phyloP scores from a whole-genome alignment of 2,797 vertebrate species.

The Ctenochaetus hawaiiensis region DNA sequence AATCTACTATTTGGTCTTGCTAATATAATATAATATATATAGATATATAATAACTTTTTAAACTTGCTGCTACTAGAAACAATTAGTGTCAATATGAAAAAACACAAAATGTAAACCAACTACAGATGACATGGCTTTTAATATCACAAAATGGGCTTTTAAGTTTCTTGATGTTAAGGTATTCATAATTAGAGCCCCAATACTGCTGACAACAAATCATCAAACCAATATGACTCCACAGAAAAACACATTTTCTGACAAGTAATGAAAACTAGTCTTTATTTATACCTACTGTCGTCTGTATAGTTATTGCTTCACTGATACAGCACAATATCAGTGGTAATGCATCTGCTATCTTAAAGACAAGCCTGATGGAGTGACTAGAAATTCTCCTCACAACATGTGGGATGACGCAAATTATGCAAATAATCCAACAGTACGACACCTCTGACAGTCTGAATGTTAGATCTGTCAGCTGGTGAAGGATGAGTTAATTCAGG shows the following conservation, averaged over 20 bases:
- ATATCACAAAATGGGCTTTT: no score
- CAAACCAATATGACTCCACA: no score
- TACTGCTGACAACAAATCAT: background rate
- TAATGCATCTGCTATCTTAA: constrained; percentile 8
- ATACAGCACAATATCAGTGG: constrained; percentile 4
- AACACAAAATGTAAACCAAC: no score
- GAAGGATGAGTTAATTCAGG: constrained; percentile 65
- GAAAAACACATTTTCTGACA: background rate
- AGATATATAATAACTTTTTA: no score
- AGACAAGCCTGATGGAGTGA: constrained; percentile 1
- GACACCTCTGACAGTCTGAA: constrained; percentile 23
- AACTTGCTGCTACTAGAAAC: no score
- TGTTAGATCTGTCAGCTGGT: constrained; percentile 51
- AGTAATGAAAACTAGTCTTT: constrained; percentile 9
- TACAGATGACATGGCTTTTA: no score
- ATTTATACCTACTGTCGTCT: constrained; percentile 8
- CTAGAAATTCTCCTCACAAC: constrained; percentile 25
- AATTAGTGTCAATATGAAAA: no score
- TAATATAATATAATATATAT: no score
- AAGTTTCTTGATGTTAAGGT: no score
- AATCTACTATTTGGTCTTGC: background rate
- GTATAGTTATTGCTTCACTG: background rate
- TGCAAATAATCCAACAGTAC: constrained; percentile 22
- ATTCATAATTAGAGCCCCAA: no score
- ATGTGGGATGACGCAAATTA: constrained; percentile 24